Conservation (phyloP, 2,797 vertebrate species). For the Hephaestus fuliginosus region DNA sequence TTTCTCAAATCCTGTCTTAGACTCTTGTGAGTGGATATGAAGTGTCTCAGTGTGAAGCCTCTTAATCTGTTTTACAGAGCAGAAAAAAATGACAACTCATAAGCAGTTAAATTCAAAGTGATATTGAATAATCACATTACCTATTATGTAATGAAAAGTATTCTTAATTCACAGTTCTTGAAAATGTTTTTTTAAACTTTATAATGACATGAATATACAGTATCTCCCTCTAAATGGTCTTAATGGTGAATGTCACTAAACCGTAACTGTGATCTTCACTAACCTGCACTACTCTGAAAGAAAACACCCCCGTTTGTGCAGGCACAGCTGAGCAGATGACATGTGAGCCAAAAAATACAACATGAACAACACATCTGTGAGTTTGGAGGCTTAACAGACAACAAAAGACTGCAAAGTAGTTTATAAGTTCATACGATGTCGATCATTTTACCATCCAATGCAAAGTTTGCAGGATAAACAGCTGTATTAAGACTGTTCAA, state of each 20-base stretch:
- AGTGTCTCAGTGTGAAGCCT: neutral
- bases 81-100: neutral
- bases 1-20: neutral
- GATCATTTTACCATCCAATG: neutral
- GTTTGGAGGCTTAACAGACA: too few relatives aligned
- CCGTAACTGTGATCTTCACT: too few relatives aligned
- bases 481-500: neutral
- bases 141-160: neutral
- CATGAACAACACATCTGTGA: neutral
- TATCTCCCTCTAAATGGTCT: too few relatives aligned
- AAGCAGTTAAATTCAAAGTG: too few relatives aligned
- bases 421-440: neutral
- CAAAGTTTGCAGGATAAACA: neutral
- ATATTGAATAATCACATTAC: neutral
- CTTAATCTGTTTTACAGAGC: neutral
- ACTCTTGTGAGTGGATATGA: neutral
- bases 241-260: too few relatives aligned
- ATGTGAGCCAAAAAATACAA: neutral
- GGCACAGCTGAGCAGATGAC: neutral
- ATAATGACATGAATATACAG: too few relatives aligned
- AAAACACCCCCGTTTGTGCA: neutral
- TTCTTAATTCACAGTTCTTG: too few relatives aligned
- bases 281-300: neutral
- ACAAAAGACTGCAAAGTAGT: too few relatives aligned
- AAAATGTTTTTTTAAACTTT: too few relatives aligned